phyloP scores from a whole-genome alignment of 2,888 invertebrate genomes.

The Oscheius myriophilus region DNA sequence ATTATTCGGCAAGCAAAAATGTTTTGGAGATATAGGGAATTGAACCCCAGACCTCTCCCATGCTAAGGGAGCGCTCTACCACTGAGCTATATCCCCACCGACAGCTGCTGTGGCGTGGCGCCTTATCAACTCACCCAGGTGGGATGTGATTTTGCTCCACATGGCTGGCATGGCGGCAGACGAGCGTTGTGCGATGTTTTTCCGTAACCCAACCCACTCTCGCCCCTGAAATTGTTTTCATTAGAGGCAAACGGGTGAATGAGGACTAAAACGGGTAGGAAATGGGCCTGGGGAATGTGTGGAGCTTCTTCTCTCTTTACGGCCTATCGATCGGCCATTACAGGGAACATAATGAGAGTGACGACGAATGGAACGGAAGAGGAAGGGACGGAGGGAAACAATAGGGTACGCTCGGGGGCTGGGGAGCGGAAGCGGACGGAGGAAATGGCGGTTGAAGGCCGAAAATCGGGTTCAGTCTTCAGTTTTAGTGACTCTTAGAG shows the following conservation, averaged over 20 bases:
- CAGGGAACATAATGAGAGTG: slow-evolving; percentile 32
- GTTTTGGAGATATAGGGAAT: slow-evolving; percentile 38
- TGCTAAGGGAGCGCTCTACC: slow-evolving; percentile 53
- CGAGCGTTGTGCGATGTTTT: too few relatives aligned
- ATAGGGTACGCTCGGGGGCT: neutral
- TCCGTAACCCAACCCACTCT: too few relatives aligned
- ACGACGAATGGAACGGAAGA: slow-evolving; percentile 16
- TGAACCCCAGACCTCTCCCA: slow-evolving; percentile 48
- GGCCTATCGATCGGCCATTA: slow-evolving; percentile 32
- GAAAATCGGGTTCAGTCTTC: neutral
- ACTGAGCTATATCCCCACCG: slow-evolving; percentile 21
- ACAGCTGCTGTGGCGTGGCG: too few relatives aligned
- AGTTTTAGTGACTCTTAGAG: too few relatives aligned
- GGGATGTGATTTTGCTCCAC: slow-evolving; percentile 69
- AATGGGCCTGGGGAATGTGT: slow-evolving; percentile 10
- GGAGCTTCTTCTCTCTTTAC: slow-evolving; percentile 16
- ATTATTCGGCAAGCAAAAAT: too few relatives aligned
- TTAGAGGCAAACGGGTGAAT: slow-evolving; percentile 5
- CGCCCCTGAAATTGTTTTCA: too few relatives aligned
- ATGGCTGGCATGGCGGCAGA: slow-evolving; percentile 24
- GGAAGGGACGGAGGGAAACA: neutral
- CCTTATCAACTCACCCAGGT: slow-evolving; percentile 55
- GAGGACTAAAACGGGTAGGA: neutral
- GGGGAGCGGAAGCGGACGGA: neutral
- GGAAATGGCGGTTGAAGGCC: neutral